Percentiles rank a stretch among this genome's conserved stretches.
These are phyloP conservation scores for Neria commutata DNA, from an alignment of 2,888 invertebrate genomes.

Conservation along the genomic window DNA sequence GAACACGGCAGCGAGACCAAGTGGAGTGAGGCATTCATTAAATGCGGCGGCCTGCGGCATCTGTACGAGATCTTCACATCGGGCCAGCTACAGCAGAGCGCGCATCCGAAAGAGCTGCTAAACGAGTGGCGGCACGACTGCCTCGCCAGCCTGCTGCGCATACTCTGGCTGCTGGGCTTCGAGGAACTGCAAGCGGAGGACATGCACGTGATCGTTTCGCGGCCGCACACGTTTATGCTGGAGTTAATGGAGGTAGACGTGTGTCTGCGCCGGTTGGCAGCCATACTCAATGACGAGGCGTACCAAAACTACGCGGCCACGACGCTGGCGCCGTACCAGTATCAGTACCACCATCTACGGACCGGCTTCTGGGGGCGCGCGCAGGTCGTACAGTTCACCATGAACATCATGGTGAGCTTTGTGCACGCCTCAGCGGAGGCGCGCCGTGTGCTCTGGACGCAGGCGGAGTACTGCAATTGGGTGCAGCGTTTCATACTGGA, in stretches of 20 bases:
- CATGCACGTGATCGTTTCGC: slow-evolving; percentile 71
- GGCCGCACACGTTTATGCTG: slow-evolving; percentile 66
- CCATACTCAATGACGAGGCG: slow-evolving; percentile 80
- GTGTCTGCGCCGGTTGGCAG: slow-evolving; percentile 82
- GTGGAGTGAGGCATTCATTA: slow-evolving; percentile 83
- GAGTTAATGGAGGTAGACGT: slow-evolving; percentile 85
- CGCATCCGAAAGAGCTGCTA: slow-evolving; percentile 67
- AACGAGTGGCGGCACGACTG: slow-evolving; percentile 94
- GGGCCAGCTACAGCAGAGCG: slow-evolving; percentile 77
- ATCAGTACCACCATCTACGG: slow-evolving; percentile 74
- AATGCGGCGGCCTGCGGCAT: slow-evolving; percentile 85
- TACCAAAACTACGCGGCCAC: slow-evolving; percentile 67
- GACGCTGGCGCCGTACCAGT: slow-evolving; percentile 46
- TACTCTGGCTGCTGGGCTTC: slow-evolving; percentile 86
- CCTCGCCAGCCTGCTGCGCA: slow-evolving; percentile 82
- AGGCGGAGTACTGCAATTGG: slow-evolving; percentile 78
- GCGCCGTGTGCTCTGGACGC: slow-evolving; percentile 76
- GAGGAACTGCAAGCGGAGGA: slow-evolving; percentile 62
- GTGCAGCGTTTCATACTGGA: slow-evolving; percentile 84
- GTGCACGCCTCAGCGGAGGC: slow-evolving; percentile 86
- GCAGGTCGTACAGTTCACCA: slow-evolving; percentile 90
- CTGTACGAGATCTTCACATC: slow-evolving; percentile 92
- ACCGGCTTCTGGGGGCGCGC: slow-evolving; percentile 93
- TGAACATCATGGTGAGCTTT: slow-evolving; percentile 92
- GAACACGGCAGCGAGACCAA: slow-evolving; percentile 37